Evolutionary conservation across 53 echinoderm and acorn worm species (phyloP).

Genomic region (Paracentrotus lividus): DNA sequence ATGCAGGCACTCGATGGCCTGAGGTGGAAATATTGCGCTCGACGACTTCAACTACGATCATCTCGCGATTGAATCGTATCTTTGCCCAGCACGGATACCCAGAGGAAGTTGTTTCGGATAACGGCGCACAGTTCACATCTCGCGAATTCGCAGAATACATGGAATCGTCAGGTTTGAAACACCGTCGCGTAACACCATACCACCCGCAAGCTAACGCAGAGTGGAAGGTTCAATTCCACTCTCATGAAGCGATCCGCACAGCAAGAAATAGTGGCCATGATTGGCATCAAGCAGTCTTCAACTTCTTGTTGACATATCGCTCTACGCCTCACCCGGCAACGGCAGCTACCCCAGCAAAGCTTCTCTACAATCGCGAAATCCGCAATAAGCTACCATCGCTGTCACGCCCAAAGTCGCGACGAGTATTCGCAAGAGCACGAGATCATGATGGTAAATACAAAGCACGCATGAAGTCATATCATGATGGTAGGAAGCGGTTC

Average conservation of each 20-base stretch:
- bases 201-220: neutral
- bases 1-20: conserved; percentile 32
- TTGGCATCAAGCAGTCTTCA: conserved; percentile 9
- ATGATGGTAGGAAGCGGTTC: conserved; percentile 38
- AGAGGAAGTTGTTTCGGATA: neutral
- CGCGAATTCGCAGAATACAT: neutral
- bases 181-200: neutral
- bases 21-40: conserved; percentile 20
- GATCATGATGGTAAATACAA: conserved; percentile 58
- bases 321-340: no score
- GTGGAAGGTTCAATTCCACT: neutral
- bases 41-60: neutral
- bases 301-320: no score
- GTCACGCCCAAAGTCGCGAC: neutral
- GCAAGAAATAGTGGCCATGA: conserved; percentile 59
- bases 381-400: neutral
- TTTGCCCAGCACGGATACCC: neutral
- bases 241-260: neutral
- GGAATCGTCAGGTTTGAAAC: neutral
- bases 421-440: neutral
- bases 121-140: neutral
- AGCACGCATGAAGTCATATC: conserved; percentile 53
- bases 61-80: neutral
- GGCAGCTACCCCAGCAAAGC: neutral
- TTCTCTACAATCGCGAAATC: conserved; percentile 27